Evolutionary conservation across 2,888 invertebrate genomes (phyloP).

Genomic region (Halictus ligatus): DNA sequence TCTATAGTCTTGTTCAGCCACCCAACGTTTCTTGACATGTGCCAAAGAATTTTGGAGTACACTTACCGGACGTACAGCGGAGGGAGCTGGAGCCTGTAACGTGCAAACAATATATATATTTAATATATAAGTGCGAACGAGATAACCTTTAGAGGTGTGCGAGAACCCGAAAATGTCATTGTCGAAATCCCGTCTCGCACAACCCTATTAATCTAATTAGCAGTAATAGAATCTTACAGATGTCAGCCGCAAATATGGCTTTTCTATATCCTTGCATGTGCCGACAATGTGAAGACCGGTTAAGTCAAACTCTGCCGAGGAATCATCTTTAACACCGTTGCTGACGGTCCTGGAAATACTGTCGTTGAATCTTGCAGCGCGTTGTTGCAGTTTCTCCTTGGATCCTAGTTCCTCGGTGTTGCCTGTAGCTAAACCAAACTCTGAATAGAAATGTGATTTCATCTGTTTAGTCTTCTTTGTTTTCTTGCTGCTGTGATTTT

Average conservation of each 20-base stretch:
- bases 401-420: constrained; percentile 89
- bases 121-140: neutral
- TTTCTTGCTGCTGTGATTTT: constrained; percentile 85
- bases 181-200: too few species aligned
- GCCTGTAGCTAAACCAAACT: constrained; percentile 88
- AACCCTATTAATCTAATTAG: neutral
- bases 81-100: constrained; percentile 93
- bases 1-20: constrained; percentile 95
- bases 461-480: constrained; percentile 86
- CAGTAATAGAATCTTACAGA: constrained; percentile 82
- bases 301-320: constrained; percentile 92
- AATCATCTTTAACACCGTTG: constrained; percentile 85
- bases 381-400: constrained; percentile 92
- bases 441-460: constrained; percentile 87
- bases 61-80: constrained; percentile 95
- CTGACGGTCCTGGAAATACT: constrained; percentile 85
- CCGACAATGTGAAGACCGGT: constrained; percentile 96
- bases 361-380: constrained; percentile 94
- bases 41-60: constrained; percentile 93
- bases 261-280: constrained; percentile 97
- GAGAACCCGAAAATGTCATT: too few species aligned
- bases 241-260: constrained; percentile 97
- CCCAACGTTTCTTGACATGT: constrained; percentile 97
- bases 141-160: too few species aligned
- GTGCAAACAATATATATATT: neutral